phyloP scores from a whole-genome alignment of 2,888 invertebrate genomes.

The Antheraea assamensis region DNA sequence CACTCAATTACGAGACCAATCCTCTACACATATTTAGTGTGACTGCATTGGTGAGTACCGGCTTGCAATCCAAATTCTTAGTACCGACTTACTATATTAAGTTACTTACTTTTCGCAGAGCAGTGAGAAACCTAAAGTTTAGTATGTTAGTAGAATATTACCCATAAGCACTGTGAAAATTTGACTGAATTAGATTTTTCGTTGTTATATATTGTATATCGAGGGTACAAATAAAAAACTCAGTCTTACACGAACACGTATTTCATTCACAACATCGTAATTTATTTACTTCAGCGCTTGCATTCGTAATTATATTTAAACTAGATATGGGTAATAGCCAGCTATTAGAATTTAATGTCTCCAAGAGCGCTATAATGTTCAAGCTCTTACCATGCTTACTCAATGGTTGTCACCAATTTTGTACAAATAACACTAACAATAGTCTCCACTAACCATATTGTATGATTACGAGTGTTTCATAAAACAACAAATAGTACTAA shows the following conservation, averaged over 20 bases:
- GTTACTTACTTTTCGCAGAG: neutral
- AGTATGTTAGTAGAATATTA: neutral
- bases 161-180: neutral
- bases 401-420: neutral
- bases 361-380: neutral
- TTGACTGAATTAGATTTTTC: neutral
- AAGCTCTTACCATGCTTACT: neutral
- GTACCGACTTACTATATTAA: neutral
- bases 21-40: slow-evolving; percentile 81
- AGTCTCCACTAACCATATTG: neutral
- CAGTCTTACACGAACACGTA: no score
- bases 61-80: neutral
- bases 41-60: slow-evolving; percentile 74
- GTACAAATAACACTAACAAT: neutral
- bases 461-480: neutral
- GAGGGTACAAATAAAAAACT: no score
- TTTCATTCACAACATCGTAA: no score
- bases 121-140: neutral
- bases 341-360: neutral
- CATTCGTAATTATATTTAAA: neutral
- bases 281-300: neutral
- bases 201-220: no score
- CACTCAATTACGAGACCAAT: slow-evolving; percentile 71
- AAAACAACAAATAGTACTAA: neutral
- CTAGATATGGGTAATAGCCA: neutral